A percentile compares a stretch with the other conserved stretches of the same genome.
Conservation (phyloP, 2,797 vertebrate genomes). For the Tokudaia muenninki region DNA sequence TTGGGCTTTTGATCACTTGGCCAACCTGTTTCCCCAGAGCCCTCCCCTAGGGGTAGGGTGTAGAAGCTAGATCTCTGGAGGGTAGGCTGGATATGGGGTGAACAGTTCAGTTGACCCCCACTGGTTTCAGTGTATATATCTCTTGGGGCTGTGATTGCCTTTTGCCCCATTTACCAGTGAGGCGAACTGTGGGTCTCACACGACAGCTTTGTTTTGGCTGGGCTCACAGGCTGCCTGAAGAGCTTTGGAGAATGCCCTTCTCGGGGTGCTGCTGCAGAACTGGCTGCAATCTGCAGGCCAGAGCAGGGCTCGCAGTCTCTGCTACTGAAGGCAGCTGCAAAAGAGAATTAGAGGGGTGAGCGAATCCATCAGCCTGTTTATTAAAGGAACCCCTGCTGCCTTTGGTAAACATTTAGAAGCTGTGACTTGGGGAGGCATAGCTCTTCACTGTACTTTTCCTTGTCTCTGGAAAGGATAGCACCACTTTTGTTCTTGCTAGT, state of each 20-base stretch:
- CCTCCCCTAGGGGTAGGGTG: background rate
- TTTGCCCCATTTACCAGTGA: conserved; percentile 54
- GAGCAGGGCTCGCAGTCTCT: background rate
- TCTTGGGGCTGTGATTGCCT: conserved; percentile 7
- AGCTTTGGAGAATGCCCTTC: background rate
- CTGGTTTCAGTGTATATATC: background rate
- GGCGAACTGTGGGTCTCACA: background rate
- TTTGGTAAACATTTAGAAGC: background rate
- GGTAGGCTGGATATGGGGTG: background rate
- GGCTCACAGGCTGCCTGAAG: conserved; percentile 7
- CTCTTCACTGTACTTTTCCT: background rate
- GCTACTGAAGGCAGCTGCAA: background rate
- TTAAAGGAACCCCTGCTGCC: conserved; percentile 28
- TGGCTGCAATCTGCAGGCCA: background rate
- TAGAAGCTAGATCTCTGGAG: background rate
- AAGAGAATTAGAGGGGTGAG: conserved; percentile 6
- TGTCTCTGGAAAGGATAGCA: conserved; percentile 41
- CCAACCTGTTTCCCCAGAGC: background rate
- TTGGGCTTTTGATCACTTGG: background rate
- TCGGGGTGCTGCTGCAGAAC: background rate
- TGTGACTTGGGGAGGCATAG: background rate
- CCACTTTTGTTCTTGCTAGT: conserved; percentile 62
- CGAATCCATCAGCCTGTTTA: background rate
- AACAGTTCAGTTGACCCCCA: background rate
- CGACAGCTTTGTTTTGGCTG: conserved; percentile 35